Conservation (phyloP, 1,140 invertebrate genomes). For the Drosophila nigromelanica region DNA sequence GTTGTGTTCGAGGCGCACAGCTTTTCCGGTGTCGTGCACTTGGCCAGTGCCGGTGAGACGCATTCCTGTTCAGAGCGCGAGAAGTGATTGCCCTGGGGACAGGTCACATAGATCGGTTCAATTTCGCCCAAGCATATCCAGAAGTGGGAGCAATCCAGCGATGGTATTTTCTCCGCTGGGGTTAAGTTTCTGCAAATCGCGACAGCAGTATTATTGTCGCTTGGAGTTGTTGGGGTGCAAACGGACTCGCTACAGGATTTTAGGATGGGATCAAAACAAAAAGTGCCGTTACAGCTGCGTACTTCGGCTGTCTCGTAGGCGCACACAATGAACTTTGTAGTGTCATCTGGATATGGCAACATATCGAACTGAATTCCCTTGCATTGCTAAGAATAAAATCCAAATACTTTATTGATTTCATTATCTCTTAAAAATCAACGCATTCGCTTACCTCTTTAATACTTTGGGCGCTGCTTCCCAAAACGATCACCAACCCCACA, state of each 20-base stretch:
- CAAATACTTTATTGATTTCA: neutral
- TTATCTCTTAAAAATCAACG: neutral
- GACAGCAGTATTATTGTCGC: neutral
- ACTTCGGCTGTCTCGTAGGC: conserved; percentile 9
- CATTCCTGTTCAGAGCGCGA: conserved; percentile 21
- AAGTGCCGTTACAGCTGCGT: neutral
- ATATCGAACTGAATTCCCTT: neutral
- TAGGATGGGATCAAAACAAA: conserved; percentile 9
- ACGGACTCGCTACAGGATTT: neutral
- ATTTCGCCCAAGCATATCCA: conserved; percentile 13
- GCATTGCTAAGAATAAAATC: conserved; percentile 1
- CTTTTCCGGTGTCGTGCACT: conserved; percentile 10
- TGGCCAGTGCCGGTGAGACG: conserved; percentile 19
- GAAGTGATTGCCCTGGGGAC: conserved; percentile 12
- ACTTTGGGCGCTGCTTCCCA: conserved; percentile 4
- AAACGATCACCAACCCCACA: neutral
- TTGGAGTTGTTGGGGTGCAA: neutral
- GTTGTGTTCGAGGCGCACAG: neutral
- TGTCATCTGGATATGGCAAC: conserved; percentile 3
- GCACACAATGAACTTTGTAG: conserved; percentile 9
- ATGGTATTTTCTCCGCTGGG: neutral
- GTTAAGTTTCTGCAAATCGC: neutral
- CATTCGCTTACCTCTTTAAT: conserved; percentile 8
- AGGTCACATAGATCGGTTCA: conserved; percentile 19
- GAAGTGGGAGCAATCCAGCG: conserved; percentile 13